Evolutionary conservation across 1,140 invertebrate genomes (phyloP).

Genomic region (Spodoptera frugiperda): DNA sequence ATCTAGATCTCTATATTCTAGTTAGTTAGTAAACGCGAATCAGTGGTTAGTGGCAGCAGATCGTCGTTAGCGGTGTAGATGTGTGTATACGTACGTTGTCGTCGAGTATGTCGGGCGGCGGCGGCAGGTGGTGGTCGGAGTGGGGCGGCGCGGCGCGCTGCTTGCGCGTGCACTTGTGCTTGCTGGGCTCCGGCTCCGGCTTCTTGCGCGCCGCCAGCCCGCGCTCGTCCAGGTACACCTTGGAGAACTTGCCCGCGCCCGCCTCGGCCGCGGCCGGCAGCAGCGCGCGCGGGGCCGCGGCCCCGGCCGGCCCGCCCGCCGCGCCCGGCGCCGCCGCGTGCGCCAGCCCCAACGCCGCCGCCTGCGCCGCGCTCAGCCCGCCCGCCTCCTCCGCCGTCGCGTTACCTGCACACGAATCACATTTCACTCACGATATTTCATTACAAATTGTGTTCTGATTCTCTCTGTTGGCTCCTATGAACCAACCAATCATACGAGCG

Average conservation of each 20-base stretch:
- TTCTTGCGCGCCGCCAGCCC: slow-evolving; percentile 59
- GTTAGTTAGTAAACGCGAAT: too few species aligned
- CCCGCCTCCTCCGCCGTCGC: slow-evolving; percentile 75
- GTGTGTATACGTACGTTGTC: slow-evolving; percentile 66
- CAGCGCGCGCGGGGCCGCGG: slow-evolving; percentile 68
- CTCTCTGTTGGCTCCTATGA: too few species aligned
- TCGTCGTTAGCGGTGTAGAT: not conserved
- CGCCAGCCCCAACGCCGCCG: slow-evolving; percentile 75
- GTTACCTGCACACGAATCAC: slow-evolving; percentile 54
- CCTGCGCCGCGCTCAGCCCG: slow-evolving; percentile 76
- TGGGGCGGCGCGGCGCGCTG: slow-evolving; percentile 71
- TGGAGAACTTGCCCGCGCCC: slow-evolving; percentile 69
- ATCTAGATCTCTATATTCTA: too few species aligned
- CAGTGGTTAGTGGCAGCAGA: too few species aligned
- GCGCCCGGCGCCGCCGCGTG: slow-evolving; percentile 78
- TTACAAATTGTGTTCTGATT: too few species aligned
- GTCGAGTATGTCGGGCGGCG: slow-evolving; percentile 80
- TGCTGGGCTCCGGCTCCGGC: slow-evolving; percentile 52
- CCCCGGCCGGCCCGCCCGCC: slow-evolving; percentile 70
- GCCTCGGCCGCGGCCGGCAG: slow-evolving; percentile 69
- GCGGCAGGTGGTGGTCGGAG: slow-evolving; percentile 82
- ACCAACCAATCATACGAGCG: too few species aligned
- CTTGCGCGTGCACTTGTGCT: slow-evolving; percentile 80
- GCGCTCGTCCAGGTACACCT: slow-evolving; percentile 68
- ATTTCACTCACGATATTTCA: not conserved